Evolutionary conservation across 2,888 invertebrate species (phyloP).

Genomic region (Tenthredo livida): DNA sequence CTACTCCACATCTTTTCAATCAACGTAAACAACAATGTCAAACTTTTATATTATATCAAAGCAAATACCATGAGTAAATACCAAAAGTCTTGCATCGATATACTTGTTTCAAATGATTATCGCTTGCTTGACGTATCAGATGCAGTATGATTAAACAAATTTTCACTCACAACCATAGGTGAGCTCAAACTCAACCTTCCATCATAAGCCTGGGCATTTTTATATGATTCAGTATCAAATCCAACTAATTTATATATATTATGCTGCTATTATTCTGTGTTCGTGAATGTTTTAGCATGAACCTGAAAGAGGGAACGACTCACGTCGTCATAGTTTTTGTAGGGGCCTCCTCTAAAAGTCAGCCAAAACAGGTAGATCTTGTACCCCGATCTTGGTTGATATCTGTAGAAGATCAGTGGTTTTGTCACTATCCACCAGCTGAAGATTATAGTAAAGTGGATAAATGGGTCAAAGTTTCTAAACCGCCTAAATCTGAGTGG

Average conservation of each 20-base stretch:
- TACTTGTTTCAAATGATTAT: too few relatives aligned
- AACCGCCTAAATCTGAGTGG: slow-evolving; percentile 8
- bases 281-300: slow-evolving; percentile 29
- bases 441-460: slow-evolving; percentile 19
- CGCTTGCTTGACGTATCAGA: too few relatives aligned
- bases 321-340: slow-evolving; percentile 6
- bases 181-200: too few relatives aligned
- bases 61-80: too few relatives aligned
- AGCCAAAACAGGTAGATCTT: slow-evolving; percentile 22
- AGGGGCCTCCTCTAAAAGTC: background rate
- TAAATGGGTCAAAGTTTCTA: background rate
- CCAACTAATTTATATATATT: background rate
- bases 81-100: too few relatives aligned
- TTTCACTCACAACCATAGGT: too few relatives aligned
- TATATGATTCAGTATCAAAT: background rate
- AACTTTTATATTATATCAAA: too few relatives aligned
- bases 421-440: slow-evolving; percentile 9
- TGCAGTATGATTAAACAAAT: too few relatives aligned
- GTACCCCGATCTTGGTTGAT: slow-evolving; percentile 8
- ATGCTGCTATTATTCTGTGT: background rate
- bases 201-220: background rate
- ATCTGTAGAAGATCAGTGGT: background rate
- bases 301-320: background rate
- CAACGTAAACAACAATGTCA: too few relatives aligned
- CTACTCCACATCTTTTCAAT: too few relatives aligned